These are phyloP conservation scores for Synchiropus splendidus DNA, from an alignment of 2,113 vertebrate genomes.

Conservation along the genomic window DNA sequence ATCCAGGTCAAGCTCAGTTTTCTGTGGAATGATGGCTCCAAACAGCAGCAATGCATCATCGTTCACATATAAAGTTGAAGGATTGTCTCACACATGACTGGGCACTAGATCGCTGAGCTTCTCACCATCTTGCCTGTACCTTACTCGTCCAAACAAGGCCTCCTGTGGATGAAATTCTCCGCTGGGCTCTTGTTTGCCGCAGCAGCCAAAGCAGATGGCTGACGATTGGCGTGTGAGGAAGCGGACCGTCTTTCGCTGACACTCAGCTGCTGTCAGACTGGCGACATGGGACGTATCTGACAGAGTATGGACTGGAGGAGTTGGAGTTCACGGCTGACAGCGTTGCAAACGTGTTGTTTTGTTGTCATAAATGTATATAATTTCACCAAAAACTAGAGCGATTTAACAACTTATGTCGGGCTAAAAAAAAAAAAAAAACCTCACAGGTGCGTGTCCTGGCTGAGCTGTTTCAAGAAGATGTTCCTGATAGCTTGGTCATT, in stretches of 20 bases:
- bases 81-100: constrained; percentile 19
- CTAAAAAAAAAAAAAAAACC: no score
- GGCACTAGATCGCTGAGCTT: constrained; percentile 16
- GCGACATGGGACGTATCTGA: constrained; percentile 22
- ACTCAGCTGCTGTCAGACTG: constrained; percentile 28
- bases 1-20: constrained; percentile 27
- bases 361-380: background rate
- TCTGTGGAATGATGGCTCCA: constrained; percentile 12
- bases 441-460: no score
- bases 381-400: no score
- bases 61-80: constrained; percentile 13
- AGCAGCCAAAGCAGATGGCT: constrained; percentile 46
- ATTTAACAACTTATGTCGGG: no score
- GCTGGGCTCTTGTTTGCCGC: constrained; percentile 22
- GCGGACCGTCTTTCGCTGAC: constrained; percentile 32
- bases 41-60: constrained; percentile 12
- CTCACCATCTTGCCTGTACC: constrained; percentile 26
- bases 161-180: constrained; percentile 38
- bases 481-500: no score
- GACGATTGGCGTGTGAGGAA: constrained; percentile 48
- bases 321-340: no score
- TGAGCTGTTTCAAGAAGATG: no score
- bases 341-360: no score
- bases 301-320: constrained; percentile 39
- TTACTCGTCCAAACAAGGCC: constrained; percentile 27